These are phyloP conservation scores for Herpetotheres cachinnans DNA, from an alignment of 2,113 vertebrate genomes.

Conservation along the genomic window DNA sequence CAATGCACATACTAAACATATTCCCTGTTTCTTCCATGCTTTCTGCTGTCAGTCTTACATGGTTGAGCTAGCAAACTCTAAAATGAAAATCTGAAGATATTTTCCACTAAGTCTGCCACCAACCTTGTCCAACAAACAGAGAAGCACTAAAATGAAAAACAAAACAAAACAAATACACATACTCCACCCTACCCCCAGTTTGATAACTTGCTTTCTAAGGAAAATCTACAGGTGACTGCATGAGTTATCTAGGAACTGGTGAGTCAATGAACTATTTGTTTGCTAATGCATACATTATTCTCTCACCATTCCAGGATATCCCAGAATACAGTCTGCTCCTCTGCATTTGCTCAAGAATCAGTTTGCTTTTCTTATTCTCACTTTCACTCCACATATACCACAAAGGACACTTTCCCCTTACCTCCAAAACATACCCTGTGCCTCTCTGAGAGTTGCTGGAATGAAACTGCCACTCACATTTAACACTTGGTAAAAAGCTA, in stretches of 20 bases:
- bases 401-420: neutral
- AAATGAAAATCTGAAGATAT: neutral
- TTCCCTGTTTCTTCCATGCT: neutral
- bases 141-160: neutral
- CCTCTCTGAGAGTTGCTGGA: neutral
- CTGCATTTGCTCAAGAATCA: neutral
- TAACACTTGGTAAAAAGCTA: neutral
- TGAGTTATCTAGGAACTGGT: neutral
- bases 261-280: neutral
- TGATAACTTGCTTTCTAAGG: neutral
- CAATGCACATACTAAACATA: neutral
- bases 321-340: neutral
- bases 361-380: neutral
- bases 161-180: neutral
- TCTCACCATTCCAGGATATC: neutral
- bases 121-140: neutral
- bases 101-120: neutral
- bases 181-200: fast-evolving
- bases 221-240: neutral
- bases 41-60: neutral
- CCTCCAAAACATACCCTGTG: neutral
- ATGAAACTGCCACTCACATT: neutral
- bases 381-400: neutral
- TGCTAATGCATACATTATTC: neutral
- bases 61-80: neutral